Base-by-base conservation (phyloP, 37 sponge, comb jelly and placozoan species). In the Dysidea cf. avara region DNA sequence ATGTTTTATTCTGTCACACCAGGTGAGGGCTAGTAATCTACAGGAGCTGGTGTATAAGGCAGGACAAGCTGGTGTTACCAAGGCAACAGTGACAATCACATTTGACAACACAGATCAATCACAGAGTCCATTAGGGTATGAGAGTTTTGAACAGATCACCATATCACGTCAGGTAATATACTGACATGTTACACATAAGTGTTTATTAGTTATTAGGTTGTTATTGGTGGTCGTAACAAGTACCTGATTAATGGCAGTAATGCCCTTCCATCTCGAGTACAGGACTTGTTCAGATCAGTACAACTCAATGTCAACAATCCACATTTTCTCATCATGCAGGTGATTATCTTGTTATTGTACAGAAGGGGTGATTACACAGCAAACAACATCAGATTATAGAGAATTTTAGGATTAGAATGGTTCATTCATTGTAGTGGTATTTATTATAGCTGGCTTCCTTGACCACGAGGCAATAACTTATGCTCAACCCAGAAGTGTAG, bases 301-400 rank as follows among this genome's bases (percentile, higher is more conserved):
- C 95, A 94, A 64, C 87, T 97, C 36, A 97, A 97, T 64, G 89
- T 97, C 50, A 94, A 97, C 78, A 97, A 97, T 55, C 99, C 99
- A 35, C 99, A 97, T 74, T 97, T 97, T 58, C 85, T 97, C 30
- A 97, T 97, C 65, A 97, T 97, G 99, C 99, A 97, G 60, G 95
- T 85, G 18, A 12, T 73, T 32, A 74, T 68, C 22, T 64, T 66
- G 66, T 72, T n/a, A 20, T 37, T 4, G 12, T n/a, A n/a, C n/a
- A n/a, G n/a, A n/a, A n/a, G n/a, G n/a, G n/a, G n/a, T n/a, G n/a
- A n/a, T n/a, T n/a, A n/a, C n/a, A n/a, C n/a, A n/a, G n/a, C n/a
- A n/a, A n/a, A n/a, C n/a, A n/a, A n/a, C n/a, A n/a, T n/a, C n/a
- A n/a, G n/a, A n/a, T n/a, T n/a, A n/a, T n/a, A n/a, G n/a, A n/a